Percentiles rank a stretch among this genome's conserved stretches.
phyloP scores from a whole-genome alignment of 2,797 vertebrate species.

The Coilia nasus region DNA sequence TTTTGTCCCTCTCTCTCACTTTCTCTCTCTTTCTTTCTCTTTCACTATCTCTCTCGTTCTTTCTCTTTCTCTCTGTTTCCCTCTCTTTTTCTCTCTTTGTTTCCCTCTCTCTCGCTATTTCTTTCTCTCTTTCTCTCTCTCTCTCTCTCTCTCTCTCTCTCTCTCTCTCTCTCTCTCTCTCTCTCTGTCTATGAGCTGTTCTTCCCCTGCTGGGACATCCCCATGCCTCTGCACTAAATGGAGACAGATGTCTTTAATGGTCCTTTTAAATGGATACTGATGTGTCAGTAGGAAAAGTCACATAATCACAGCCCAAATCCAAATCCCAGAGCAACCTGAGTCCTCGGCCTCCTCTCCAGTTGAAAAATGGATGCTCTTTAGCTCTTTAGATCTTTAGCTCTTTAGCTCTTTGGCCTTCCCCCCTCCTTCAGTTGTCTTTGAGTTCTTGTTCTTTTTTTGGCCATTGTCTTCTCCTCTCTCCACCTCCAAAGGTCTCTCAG shows the following conservation, averaged over 20 bases:
- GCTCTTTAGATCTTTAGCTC: not conserved
- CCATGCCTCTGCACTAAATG: constrained; percentile 31
- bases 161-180: not conserved
- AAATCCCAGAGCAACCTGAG: constrained; percentile 24
- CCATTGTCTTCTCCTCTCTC: not conserved
- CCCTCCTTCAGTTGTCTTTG: not conserved
- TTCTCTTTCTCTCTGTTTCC: not conserved
- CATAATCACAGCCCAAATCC: constrained; percentile 28
- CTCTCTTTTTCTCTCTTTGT: not conserved
- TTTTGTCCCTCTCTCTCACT: not conserved
- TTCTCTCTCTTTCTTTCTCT: not conserved
- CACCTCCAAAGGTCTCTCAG: constrained; percentile 5
- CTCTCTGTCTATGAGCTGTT: not conserved
- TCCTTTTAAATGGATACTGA: constrained; percentile 69
- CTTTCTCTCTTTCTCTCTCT: not conserved
- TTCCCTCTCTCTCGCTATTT: not conserved
- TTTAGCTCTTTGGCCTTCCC: not conserved
- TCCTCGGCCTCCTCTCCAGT: constrained; percentile 31
- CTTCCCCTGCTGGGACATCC: not conserved
- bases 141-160: not conserved
- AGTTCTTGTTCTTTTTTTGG: constrained; percentile 13
- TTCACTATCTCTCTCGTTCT: not conserved
- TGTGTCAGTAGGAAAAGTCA: constrained; percentile 56
- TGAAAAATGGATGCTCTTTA: constrained; percentile 36
- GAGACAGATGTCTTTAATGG: constrained; percentile 64